Evolutionary conservation across 2,113 vertebrate genomes (phyloP), one percentile per base, ranked within the genome.

Genomic region (Malurus cyaneus): DNA sequence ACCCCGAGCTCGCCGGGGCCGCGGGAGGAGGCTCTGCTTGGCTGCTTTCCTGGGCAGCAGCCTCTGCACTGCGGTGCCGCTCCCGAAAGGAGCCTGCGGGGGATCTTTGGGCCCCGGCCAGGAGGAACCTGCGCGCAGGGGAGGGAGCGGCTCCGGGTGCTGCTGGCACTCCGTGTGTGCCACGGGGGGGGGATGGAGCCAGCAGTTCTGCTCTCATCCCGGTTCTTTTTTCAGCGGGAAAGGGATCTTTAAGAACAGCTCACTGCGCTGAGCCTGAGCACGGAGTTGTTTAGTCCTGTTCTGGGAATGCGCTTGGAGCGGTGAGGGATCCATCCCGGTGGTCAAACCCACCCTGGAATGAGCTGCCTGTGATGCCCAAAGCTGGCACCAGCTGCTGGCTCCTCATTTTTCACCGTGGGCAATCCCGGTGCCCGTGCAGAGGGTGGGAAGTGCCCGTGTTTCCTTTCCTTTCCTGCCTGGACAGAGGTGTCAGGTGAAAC

Each of bases 11-110:
- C 14, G 25, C 25, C 52, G 69, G 32, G 69, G 42, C 39, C 21
- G 12, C 3, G 1, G 42, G 14, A 26, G 83, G 50, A 42, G n/a
- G 24, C 26, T 5, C 34, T 0, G 12, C 90, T 80, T 88, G 90
- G 92, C 92, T 65, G 90, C 57, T 72, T 73, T 90, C 70, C 92
- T 79, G 87, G 65, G 32, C 80, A 34, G 82, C 89, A 79, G 88
- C 73, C 88, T 56, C 96, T 83, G 96, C 96, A 95, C 29, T 96
- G 96, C 95, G 91, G 92, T 65, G 88, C 76, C 86, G 39, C 92
- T 92, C 54, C 95, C 6, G 67, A n/a, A 29, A 26, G 74, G 34
- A 92, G 67, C 89, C 89, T 84, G 64, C 50, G 9, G 66, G 84
- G 87, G 44, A 88, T 73, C 88, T n/a, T 28, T 87, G 89, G 92